These are phyloP conservation scores for Archips xylosteana DNA, from an alignment of 2,888 invertebrate genomes.

Conservation along the genomic window DNA sequence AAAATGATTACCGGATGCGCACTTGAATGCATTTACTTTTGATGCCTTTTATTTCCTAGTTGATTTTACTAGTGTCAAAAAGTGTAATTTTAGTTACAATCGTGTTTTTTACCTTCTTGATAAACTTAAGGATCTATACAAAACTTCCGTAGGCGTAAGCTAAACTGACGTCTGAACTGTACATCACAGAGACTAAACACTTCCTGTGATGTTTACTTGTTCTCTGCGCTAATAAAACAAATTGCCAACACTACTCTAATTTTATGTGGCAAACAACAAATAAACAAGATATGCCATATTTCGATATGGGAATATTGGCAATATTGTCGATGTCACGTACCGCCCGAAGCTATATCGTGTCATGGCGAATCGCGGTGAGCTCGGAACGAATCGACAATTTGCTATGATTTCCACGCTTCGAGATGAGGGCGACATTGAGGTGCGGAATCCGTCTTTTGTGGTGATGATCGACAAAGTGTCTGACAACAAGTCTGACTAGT, in stretches of 20 bases:
- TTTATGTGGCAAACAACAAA: too few relatives aligned
- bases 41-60: too few relatives aligned
- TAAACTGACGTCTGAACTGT: too few relatives aligned
- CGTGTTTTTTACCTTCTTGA: background rate
- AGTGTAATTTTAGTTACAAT: background rate
- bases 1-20: too few relatives aligned
- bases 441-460: background rate
- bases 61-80: too few relatives aligned
- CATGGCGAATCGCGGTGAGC: background rate
- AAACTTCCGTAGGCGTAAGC: too few relatives aligned
- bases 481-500: background rate
- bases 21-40: too few relatives aligned
- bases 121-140: too few relatives aligned
- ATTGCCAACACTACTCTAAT: too few relatives aligned
- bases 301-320: constrained; percentile 1
- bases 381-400: constrained; percentile 25
- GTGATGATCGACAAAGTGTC: background rate
- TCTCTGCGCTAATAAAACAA: too few relatives aligned
- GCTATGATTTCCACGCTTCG: constrained; percentile 23
- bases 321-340: constrained; percentile 29
- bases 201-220: too few relatives aligned
- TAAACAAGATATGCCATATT: background rate
- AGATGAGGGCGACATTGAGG: background rate
- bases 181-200: too few relatives aligned
- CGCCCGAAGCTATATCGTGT: background rate